Percentiles rank a stretch among this genome's conserved stretches.
phyloP scores from a whole-genome alignment of 2,888 invertebrate genomes.

The Glomeris marginata region DNA sequence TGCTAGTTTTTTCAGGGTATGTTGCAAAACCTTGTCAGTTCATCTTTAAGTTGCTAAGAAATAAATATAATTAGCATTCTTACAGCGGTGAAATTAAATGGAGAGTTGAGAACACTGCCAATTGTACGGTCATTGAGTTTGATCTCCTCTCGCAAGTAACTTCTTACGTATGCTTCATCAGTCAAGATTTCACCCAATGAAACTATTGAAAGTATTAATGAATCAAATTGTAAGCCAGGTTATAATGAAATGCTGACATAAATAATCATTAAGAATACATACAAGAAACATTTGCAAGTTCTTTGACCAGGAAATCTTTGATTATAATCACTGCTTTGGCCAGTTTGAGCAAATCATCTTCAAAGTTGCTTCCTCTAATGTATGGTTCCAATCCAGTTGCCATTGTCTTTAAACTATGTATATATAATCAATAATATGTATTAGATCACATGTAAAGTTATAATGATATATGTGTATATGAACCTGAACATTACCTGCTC shows the following conservation, averaged over 20 bases:
- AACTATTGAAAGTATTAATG: not conserved
- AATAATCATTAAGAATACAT: not conserved
- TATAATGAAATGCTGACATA: not conserved
- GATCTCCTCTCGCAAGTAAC: too few species aligned
- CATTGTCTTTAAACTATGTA: constrained; percentile 4
- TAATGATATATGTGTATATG: too few species aligned
- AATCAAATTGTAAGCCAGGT: not conserved
- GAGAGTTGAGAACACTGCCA: too few species aligned
- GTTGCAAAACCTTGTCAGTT: too few species aligned
- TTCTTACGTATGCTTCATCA: too few species aligned
- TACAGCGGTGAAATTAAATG: too few species aligned
- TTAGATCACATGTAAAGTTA: too few species aligned
- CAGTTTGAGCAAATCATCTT: constrained; percentile 6
- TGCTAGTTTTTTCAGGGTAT: too few species aligned
- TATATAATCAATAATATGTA: not conserved
- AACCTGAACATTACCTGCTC: too few species aligned
- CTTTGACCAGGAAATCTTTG: not conserved
- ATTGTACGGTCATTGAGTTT: too few species aligned
- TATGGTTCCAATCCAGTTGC: not conserved
- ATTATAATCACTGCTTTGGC: not conserved
- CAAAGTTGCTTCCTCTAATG: constrained; percentile 8
- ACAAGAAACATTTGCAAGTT: constrained; percentile 3
- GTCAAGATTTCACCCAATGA: not conserved
- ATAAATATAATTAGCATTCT: too few species aligned
- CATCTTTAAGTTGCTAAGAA: too few species aligned